A percentile compares a stretch with the other conserved stretches of the same genome.
Evolutionary conservation across 1,140 invertebrate species (phyloP).

Genomic region (Orchesella cincta): DNA sequence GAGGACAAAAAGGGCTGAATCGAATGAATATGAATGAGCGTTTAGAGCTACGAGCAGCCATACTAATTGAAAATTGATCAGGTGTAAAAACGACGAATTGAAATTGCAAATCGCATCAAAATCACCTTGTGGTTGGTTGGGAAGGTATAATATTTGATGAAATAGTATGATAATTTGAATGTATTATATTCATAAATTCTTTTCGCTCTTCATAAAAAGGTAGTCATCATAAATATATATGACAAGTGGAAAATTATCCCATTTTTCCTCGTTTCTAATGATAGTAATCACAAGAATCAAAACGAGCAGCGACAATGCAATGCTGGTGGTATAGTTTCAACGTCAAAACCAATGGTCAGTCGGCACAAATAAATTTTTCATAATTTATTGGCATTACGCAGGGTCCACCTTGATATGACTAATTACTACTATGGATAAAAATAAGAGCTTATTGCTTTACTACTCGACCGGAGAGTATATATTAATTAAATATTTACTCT

Average conservation of each 20-base stretch:
- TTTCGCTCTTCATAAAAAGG: neutral
- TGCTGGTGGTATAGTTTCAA: neutral
- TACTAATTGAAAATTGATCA: conserved; percentile 18
- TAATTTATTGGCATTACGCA: neutral
- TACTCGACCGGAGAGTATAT: no score
- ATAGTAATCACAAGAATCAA: neutral
- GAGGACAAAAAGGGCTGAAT: no score
- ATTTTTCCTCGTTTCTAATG: neutral
- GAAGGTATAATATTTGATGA: no score
- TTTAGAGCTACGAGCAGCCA: no score
- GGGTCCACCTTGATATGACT: no score
- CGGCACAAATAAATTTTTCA: conserved; percentile 12
- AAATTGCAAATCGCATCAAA: neutral
- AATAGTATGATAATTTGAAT: no score
- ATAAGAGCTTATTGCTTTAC: no score
- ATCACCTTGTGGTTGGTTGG: neutral
- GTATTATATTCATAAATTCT: no score
- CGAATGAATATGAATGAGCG: no score
- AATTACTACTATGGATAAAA: no score
- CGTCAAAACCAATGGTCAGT: neutral
- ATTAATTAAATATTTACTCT: no score
- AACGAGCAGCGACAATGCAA: neutral
- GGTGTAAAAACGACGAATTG: neutral
- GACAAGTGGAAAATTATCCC: neutral
- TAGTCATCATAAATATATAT: neutral